Base-by-base conservation (phyloP, 2,113 vertebrate species). In the Prunella himalayana region DNA sequence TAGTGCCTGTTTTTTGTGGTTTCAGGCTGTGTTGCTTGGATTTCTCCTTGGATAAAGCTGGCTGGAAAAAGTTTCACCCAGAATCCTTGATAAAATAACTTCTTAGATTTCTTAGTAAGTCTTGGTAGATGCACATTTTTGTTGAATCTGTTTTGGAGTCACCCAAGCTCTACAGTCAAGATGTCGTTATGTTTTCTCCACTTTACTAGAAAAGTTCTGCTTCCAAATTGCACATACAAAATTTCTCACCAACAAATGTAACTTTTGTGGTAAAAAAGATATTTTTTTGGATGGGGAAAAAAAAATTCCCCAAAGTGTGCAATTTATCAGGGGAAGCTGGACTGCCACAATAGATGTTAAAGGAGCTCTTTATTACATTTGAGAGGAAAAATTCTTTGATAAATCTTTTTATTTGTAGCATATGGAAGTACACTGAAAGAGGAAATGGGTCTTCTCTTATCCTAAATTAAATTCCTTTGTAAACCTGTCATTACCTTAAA, bases 401-500 rank as follows among this genome's bases (percentile, higher is more conserved):
- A 87, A 68, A 31, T 57, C 17, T 51, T 68, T 86, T 91, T 91
- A 57, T 95, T 86, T 78, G 44, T 69, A 56, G 57, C 13, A 1
- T 89, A 50, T 94, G 91, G 84, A 87, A 42, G 25, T 53, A 69
- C 37, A 71, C 23, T 81, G 81, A 75, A 87, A 76, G 61, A 88
- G 64, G 86, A 94, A 92, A 49, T 78, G 23, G 15, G 5, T 69
- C 41, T 89, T 64, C 65, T 91, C 45, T 92, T 91, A 89, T 54
- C 54, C 75, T 69, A 91, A 94, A 96, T 91, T 79, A 76, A 94
- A 87, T 65, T 82, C 22, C 60, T 65, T 61, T 91, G 28, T 94
- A 94, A 91, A 95, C 83, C 61, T 95, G 64, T 95, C 81, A 86
- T 84, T 88, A 84, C 83, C 86, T 77, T 91, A 86, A 91, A 89